These are phyloP conservation scores for Labroides dimidiatus DNA, from an alignment of 2,797 vertebrate species.

Conservation along the genomic window DNA sequence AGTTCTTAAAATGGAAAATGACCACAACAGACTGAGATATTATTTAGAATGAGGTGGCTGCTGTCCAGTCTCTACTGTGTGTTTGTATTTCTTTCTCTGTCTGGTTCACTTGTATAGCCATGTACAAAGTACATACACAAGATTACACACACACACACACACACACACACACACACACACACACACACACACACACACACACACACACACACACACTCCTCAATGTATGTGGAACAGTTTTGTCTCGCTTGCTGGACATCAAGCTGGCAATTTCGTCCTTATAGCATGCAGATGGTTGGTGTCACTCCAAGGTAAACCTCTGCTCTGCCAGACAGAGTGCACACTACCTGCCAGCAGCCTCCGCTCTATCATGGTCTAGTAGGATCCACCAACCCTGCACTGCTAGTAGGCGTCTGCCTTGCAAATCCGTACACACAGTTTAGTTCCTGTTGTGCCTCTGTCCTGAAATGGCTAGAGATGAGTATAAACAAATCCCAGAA, in stretches of 20 bases:
- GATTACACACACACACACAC: background rate
- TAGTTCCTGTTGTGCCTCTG: conserved; percentile 80
- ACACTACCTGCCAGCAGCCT: conserved; percentile 74
- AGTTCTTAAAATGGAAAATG: conserved; percentile 2
- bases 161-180: conserved; percentile 57
- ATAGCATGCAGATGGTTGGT: conserved; percentile 81
- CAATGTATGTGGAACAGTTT: conserved; percentile 65
- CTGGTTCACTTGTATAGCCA: conserved; percentile 40
- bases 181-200: conserved; percentile 23
- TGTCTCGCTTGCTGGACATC: conserved; percentile 72
- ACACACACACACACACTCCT: conserved; percentile 44
- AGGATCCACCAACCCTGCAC: conserved; percentile 67
- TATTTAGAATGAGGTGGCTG: conserved; percentile 8
- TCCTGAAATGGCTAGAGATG: conserved; percentile 72
- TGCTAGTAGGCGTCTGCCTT: conserved; percentile 63
- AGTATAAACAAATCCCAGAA: conserved; percentile 75
- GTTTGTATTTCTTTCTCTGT: conserved; percentile 46
- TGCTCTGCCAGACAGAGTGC: conserved; percentile 61
- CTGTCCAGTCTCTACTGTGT: conserved; percentile 9
- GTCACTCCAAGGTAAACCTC: conserved; percentile 77
- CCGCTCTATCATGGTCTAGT: conserved; percentile 77
- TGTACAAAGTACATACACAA: conserved; percentile 10
- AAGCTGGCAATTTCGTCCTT: conserved; percentile 72
- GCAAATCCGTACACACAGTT: conserved; percentile 68
- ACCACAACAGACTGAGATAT: background rate